Percentiles rank a stretch among this genome's conserved stretches.
phyloP scores from a whole-genome alignment of 2,888 invertebrate genomes.

The Lathronympha strigana region DNA sequence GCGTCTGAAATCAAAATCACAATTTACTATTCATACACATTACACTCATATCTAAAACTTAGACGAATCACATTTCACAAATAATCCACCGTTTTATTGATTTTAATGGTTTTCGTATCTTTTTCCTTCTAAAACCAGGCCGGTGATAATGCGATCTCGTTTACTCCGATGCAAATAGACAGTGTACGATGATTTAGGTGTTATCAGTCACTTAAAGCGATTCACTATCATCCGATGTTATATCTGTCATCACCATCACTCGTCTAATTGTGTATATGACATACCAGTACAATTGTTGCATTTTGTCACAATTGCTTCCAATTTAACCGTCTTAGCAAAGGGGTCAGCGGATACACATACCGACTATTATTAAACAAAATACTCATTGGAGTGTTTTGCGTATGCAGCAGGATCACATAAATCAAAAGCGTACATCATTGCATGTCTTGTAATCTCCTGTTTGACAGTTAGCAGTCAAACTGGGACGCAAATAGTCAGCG shows the following conservation, averaged over 20 bases:
- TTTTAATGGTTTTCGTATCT: too few species aligned
- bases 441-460: constrained; percentile 36
- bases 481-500: constrained; percentile 38
- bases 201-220: too few species aligned
- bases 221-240: neutral
- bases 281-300: constrained; percentile 33
- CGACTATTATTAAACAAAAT: constrained; percentile 32
- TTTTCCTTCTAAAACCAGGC: too few species aligned
- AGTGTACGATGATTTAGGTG: too few species aligned
- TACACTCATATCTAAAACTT: too few species aligned
- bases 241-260: neutral
- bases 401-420: constrained; percentile 26
- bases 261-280: constrained; percentile 17
- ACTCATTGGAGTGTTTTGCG: constrained; percentile 29
- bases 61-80: too few species aligned
- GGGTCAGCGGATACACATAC: constrained; percentile 32
- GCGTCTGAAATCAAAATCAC: too few species aligned
- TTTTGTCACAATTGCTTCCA: constrained; percentile 38
- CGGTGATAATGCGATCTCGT: too few species aligned
- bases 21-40: too few species aligned
- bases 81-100: too few species aligned
- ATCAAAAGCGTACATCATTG: constrained; percentile 34
- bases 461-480: constrained; percentile 40
- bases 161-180: too few species aligned
- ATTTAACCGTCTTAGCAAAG: constrained; percentile 25